Conservation (phyloP, 2,113 vertebrate genomes). For the Edolisoma coerulescens region DNA sequence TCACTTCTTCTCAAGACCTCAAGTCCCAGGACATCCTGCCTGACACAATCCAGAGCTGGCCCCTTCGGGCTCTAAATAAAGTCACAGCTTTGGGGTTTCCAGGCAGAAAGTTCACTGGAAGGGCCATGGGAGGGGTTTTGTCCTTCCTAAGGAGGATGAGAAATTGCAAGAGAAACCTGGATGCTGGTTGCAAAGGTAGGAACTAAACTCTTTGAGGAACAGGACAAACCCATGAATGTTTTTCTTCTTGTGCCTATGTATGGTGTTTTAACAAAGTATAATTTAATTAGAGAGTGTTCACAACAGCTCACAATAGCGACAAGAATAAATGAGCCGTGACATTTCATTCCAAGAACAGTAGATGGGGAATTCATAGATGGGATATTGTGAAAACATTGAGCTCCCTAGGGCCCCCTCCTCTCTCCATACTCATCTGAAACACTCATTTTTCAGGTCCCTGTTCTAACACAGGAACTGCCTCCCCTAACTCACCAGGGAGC, state of each 20-base stretch:
- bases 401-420: neutral
- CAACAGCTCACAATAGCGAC: neutral
- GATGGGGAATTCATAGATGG: neutral
- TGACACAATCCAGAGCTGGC: conserved; percentile 37
- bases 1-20: neutral
- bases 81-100: neutral
- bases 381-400: neutral
- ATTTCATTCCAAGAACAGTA: neutral
- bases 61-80: neutral
- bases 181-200: neutral
- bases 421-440: neutral
- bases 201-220: neutral
- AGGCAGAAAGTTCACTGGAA: conserved; percentile 13
- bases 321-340: neutral
- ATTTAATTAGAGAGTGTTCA: neutral
- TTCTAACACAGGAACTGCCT: neutral
- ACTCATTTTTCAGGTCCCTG: neutral
- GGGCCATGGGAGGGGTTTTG: neutral
- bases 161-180: neutral
- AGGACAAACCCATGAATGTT: neutral
- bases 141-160: neutral
- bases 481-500: neutral
- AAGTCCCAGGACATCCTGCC: neutral
- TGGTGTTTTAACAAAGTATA: neutral
- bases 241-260: neutral